Evolutionary conservation across 2,888 invertebrate genomes (phyloP).

Genomic region (Timandra comae): DNA sequence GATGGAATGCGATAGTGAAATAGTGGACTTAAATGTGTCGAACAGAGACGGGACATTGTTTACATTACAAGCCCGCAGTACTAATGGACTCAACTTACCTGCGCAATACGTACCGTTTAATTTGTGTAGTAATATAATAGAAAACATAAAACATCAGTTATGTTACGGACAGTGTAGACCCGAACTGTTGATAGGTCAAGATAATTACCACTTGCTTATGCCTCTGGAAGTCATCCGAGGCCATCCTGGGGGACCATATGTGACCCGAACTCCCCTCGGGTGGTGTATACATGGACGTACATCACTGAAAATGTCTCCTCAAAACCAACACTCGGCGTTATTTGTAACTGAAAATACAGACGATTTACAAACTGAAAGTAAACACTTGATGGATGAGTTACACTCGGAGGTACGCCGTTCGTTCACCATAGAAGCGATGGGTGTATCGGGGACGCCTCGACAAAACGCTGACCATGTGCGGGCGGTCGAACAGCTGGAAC

Average conservation of each 20-base stretch:
- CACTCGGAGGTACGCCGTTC: slow-evolving; percentile 15
- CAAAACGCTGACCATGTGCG: slow-evolving; percentile 10
- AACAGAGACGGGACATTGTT: slow-evolving; percentile 5
- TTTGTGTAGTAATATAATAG: slow-evolving; percentile 4
- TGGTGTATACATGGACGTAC: slow-evolving; percentile 13
- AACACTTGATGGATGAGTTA: slow-evolving; percentile 5
- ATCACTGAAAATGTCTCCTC: slow-evolving; percentile 12
- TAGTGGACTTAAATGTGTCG: background rate
- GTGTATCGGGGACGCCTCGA: slow-evolving; percentile 12
- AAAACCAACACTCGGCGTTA: slow-evolving; percentile 2
- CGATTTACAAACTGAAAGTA: no score
- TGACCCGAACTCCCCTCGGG: slow-evolving; percentile 13
- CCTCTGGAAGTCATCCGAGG: slow-evolving; percentile 11
- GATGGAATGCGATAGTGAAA: background rate
- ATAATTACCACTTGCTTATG: slow-evolving; percentile 16
- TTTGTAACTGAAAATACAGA: background rate
- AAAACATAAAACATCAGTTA: background rate
- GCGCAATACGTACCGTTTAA: slow-evolving; percentile 12
- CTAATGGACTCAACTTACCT: slow-evolving; percentile 13
- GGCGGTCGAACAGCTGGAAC: slow-evolving; percentile 12
- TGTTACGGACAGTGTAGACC: slow-evolving; percentile 15
- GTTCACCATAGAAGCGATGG: slow-evolving; percentile 17
- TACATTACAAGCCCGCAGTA: slow-evolving; percentile 8
- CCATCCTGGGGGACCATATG: slow-evolving; percentile 12
- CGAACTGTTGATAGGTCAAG: slow-evolving; percentile 17